phyloP scores from a whole-genome alignment of 1,140 invertebrate species.

The Melanaphis sacchari region DNA sequence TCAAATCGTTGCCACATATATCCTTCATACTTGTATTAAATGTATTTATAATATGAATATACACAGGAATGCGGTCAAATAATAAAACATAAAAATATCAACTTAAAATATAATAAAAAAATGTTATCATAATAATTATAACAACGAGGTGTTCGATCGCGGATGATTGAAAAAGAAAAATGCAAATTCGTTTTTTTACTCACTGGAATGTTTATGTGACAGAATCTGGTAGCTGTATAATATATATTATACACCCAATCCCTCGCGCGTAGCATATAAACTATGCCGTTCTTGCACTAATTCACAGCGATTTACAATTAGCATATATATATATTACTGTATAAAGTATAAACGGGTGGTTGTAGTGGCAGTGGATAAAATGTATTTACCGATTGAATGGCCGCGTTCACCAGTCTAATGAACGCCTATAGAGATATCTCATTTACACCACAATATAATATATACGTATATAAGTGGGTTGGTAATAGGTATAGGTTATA shows the following conservation, averaged over 20 bases:
- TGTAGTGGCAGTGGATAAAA: background rate
- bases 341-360: background rate
- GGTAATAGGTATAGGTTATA: background rate
- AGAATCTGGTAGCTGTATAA: background rate
- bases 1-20: background rate
- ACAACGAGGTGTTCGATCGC: no score
- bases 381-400: background rate
- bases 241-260: background rate
- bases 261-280: background rate
- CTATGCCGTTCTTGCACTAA: background rate
- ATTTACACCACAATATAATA: background rate
- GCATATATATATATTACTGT: background rate
- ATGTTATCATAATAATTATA: no score
- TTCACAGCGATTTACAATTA: constrained; percentile 5
- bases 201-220: constrained; percentile 9
- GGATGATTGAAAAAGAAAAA: background rate
- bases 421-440: constrained; percentile 33
- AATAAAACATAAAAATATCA: background rate
- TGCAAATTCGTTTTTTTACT: background rate
- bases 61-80: background rate
- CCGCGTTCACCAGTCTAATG: background rate
- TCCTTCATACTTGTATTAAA: background rate
- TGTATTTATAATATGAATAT: background rate
- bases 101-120: background rate
- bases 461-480: background rate